Evolutionary conservation across 2,888 invertebrate species (phyloP), one percentile per base, ranked within the genome.

Genomic region (Leptarthrus brevirostris): DNA sequence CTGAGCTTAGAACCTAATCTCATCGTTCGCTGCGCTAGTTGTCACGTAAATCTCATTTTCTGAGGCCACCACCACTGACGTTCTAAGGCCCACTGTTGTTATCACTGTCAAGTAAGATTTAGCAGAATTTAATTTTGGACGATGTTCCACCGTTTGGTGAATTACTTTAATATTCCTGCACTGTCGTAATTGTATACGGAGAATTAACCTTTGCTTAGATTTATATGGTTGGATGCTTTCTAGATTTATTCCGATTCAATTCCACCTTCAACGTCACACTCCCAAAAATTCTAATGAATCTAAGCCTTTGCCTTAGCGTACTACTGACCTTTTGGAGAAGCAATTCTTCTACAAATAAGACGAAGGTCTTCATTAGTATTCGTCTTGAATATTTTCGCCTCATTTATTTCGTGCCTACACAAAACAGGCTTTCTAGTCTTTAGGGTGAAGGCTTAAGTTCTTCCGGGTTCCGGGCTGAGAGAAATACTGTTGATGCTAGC

Each of bases 291-390:
- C 58, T 36, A 58, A 36, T 34, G 58, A 58, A 36, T 36, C 26
- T 16, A 30, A 30, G 24, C 58, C 58, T 36, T 58, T 58, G 18
- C 36, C 18, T 2, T 20, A 16, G 20, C 5, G 18, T 2, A 16
- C 20, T 12, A 36, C 10, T 34, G n/a, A 36, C n/a, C n/a, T n/a
- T n/a, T 36, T 34, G 34, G 36, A 3, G 40, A 6, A 12, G n/a
- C 40, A 12, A 12, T 34, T 58, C 58, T 36, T 58, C 34, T 18
- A 58, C 34, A 58, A 58, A 58, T 36, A 34, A 16, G 58, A 36
- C 20, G 12, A 20, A 20, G 58, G 18, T 36, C 58, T 58, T 58
- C 58, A 58, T 58, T 58, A 58, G 36, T 36, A 58, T 58, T 58
- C 58, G 58, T 36, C 20, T 58, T 20, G 26, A 26, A 58, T 58